Percentiles rank a stretch among this genome's conserved stretches.
Evolutionary conservation across 2,113 vertebrate species (phyloP).

Genomic region (Riparia riparia): DNA sequence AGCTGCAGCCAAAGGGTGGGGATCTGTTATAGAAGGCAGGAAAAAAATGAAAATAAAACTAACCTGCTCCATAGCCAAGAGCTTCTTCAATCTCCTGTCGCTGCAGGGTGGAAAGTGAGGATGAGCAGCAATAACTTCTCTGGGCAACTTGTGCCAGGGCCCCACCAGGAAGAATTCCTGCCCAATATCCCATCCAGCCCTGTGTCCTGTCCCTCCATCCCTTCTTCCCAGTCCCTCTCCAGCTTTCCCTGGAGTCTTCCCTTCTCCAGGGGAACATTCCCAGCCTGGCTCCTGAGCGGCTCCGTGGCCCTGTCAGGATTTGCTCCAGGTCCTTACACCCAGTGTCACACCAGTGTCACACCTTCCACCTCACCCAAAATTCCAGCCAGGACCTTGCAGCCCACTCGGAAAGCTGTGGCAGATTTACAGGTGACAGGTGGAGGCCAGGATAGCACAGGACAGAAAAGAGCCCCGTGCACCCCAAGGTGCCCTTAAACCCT

Average conservation of each 20-base stretch:
- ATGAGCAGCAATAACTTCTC: not conserved
- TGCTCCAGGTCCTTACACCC: accelerated
- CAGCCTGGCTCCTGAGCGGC: not conserved
- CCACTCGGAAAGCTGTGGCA: accelerated
- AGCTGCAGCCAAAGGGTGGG: not conserved
- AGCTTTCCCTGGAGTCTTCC: not conserved
- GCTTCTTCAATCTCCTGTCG: accelerated
- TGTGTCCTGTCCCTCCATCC: not conserved
- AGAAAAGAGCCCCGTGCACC: accelerated
- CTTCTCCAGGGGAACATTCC: not conserved
- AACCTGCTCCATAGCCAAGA: not conserved
- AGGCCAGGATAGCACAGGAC: accelerated
- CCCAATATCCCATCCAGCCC: accelerated
- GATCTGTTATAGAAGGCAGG: not conserved
- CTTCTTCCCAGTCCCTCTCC: not conserved
- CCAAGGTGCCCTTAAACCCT: not conserved
- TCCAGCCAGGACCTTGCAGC: not conserved
- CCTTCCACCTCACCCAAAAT: not conserved
- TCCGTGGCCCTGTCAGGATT: not conserved
- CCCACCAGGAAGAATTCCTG: not conserved
- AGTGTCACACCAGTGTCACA: not conserved
- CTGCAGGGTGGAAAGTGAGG: not conserved
- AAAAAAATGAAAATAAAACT: not conserved
- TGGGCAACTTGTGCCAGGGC: not conserved
- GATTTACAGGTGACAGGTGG: accelerated